Conservation (phyloP, 2,113 vertebrate species). For the Etheostoma cragini region DNA sequence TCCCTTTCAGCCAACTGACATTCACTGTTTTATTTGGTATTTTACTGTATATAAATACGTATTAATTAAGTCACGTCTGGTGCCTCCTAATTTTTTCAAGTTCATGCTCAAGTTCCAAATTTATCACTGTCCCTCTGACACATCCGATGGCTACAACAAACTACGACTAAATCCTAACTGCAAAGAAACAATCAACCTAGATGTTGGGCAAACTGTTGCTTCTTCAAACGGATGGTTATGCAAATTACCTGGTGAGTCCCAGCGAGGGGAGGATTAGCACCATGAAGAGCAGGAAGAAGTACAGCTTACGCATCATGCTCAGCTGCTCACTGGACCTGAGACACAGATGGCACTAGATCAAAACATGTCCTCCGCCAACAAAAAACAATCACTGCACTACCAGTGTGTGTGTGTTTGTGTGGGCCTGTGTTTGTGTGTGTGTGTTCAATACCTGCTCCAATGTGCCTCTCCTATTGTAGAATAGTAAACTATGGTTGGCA, state of each 20-base stretch:
- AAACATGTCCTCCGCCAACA: conserved; percentile 2
- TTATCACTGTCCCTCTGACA: not conserved
- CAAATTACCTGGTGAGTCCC: conserved; percentile 93
- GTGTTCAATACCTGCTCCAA: conserved; percentile 90
- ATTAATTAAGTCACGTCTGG: not conserved
- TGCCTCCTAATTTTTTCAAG: not conserved
- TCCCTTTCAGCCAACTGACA: not conserved
- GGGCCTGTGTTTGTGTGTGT: conserved; percentile 36
- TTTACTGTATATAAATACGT: not conserved
- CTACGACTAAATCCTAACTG: not conserved
- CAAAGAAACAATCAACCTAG: not conserved
- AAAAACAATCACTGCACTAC: conserved; percentile 6
- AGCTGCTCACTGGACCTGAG: conserved; percentile 91
- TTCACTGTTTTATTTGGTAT: not conserved
- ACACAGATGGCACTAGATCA: conserved; percentile 25
- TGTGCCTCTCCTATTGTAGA: conserved; percentile 92
- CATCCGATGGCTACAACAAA: not conserved
- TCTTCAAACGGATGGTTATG: not conserved
- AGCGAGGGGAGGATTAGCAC: conserved; percentile 96
- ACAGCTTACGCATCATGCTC: conserved; percentile 95
- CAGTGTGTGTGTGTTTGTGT: conserved; percentile 3
- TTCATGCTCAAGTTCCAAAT: not conserved
- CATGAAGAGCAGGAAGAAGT: conserved; percentile 97
- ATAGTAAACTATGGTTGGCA: conserved; percentile 95
- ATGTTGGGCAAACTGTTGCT: not conserved